Evolutionary conservation across 2,888 invertebrate species (phyloP).

Genomic region (Troides helena): DNA sequence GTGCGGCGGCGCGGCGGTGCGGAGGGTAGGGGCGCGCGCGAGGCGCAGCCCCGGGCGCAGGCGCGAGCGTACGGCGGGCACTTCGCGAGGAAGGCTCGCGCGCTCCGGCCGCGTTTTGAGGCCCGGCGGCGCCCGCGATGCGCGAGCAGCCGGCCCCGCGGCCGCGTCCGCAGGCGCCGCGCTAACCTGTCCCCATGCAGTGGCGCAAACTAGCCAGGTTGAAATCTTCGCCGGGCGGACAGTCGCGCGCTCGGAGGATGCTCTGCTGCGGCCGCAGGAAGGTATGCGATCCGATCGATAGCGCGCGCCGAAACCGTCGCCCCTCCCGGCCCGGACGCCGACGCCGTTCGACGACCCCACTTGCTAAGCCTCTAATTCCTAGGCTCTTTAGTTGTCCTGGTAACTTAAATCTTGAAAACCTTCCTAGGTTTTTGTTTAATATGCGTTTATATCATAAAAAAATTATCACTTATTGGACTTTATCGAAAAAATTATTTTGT

Average conservation of each 20-base stretch:
- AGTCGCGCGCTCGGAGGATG: slow-evolving; percentile 91
- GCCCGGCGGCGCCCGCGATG: slow-evolving; percentile 69
- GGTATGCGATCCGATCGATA: slow-evolving; percentile 83
- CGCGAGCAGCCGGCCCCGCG: slow-evolving; percentile 73
- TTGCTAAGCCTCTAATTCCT: slow-evolving; percentile 60
- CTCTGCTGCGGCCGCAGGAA: slow-evolving; percentile 97
- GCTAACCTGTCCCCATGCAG: slow-evolving; percentile 88
- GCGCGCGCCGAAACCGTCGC: slow-evolving; percentile 75
- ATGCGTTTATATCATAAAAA: background rate
- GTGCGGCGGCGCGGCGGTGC: slow-evolving; percentile 43
- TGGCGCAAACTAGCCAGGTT: slow-evolving; percentile 91
- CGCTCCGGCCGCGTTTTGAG: slow-evolving; percentile 69
- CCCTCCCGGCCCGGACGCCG: slow-evolving; percentile 76
- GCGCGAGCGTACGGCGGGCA: slow-evolving; percentile 71
- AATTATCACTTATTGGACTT: background rate
- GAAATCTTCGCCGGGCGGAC: slow-evolving; percentile 84
- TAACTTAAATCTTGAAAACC: slow-evolving; percentile 18
- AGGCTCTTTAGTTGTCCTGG: slow-evolving; percentile 39
- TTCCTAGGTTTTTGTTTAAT: background rate
- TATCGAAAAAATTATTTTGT: background rate
- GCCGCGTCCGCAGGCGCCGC: slow-evolving; percentile 78
- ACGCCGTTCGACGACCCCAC: slow-evolving; percentile 76
- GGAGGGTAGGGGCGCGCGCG: slow-evolving; percentile 31
- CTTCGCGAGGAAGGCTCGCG: slow-evolving; percentile 76
- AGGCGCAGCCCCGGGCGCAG: slow-evolving; percentile 33